Evolutionary conservation across 2,797 vertebrate species (phyloP), one percentile per base, ranked within the genome.

Genomic region (Phataginus tricuspis): DNA sequence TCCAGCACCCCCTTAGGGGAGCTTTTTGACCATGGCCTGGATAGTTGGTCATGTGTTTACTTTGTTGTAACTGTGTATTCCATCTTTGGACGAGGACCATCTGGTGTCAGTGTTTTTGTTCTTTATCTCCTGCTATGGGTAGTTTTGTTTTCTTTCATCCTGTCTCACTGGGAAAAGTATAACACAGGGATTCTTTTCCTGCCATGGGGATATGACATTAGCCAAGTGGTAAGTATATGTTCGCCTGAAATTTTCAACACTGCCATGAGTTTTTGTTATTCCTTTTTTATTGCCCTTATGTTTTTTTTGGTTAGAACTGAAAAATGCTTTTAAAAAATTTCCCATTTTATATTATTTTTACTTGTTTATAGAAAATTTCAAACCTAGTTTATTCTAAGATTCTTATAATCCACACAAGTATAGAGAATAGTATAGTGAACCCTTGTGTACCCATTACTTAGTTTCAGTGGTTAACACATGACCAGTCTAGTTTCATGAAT

Each of bases 81-180:
- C 94, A 99, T 99, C 98, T 99, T 99, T 45, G 99, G 99, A 75
- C 99, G 99, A 0, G 99, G 99, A 0, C 97, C 98, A 61, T 99
- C 99, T 0, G 99, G 99, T 0, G 99, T 99, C 97, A 98, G 98
- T 34, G 99, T 99, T 98, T 97, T 98, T 82, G 99, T 99, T 0
- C 99, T 99, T 91, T 99, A 99, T 97, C 99, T 99, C 97, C 99
- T 99, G 95, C 98, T 99, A 2, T 99, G 99, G 99, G 99, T 99
- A 97, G 99, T 99, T 96, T 98, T 99, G 95, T 99, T 99, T 97
- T 99, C 99, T 45, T 99, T 99, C 98, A 99, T 99, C 98, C 98
- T 99, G 72, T 99, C 99, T 74, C 99, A 99, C 98, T 99, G 99
- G 99, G 99, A 99, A 98, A 99, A 99, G 96, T 99, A 99, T 95